Percentiles rank a stretch among this genome's conserved stretches.
These are phyloP conservation scores for Pristionchus entomophagus DNA, from an alignment of 2,888 invertebrate genomes.

Conservation along the genomic window DNA sequence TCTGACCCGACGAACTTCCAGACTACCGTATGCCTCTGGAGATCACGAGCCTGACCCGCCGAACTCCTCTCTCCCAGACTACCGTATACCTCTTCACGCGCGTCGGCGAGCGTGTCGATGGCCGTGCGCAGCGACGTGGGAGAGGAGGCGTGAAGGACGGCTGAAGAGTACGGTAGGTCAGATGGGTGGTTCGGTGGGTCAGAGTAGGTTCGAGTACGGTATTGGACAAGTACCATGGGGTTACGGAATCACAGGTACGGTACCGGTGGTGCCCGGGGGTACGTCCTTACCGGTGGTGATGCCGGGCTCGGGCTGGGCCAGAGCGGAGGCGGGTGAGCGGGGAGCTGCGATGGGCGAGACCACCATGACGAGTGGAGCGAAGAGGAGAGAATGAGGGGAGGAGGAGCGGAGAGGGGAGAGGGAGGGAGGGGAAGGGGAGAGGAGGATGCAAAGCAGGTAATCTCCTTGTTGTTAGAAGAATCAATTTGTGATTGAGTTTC, in stretches of 20 bases:
- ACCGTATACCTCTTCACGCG: constrained; percentile 2
- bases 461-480: neutral
- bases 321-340: neutral
- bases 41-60: too few species aligned
- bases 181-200: neutral
- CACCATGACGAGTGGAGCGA: neutral
- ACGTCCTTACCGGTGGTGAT: neutral
- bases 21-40: too few species aligned
- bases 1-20: too few species aligned
- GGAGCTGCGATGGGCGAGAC: constrained; percentile 6
- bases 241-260: neutral
- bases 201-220: neutral
- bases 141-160: neutral
- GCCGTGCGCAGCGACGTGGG: neutral
- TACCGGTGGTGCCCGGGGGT: neutral
- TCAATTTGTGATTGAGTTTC: neutral
- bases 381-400: neutral
- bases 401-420: neutral
- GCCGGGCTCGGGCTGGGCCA: neutral
- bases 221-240: neutral
- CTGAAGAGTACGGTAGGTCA: neutral
- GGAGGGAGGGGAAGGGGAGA: neutral
- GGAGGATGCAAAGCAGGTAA: neutral
- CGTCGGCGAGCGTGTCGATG: neutral
- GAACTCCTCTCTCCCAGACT: too few species aligned